Evolutionary conservation across 2,113 vertebrate species (phyloP), one percentile per base, ranked within the genome.

Genomic region (Anthoscopus minutus): DNA sequence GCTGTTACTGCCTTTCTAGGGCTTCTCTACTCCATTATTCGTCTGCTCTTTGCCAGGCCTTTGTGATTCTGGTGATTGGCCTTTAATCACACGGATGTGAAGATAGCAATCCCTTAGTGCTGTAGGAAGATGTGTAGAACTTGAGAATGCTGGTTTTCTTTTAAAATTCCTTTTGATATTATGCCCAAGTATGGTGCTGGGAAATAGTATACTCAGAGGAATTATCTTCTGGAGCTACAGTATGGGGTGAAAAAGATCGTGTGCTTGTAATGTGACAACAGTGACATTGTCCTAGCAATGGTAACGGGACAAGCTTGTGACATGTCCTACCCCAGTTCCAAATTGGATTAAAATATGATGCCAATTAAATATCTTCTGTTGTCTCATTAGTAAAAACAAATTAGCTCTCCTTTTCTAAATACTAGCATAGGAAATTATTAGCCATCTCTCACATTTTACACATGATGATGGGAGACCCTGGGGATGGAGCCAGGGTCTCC

Each of bases 1-100:
- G 0, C 11, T 0, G 0, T 72, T 69, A 18, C 4, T 73, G 24
- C 7, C 4, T 77, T 88, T 42, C 66, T 76, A 53, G 45, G 37
- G 45, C 44, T 86, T 61, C n/a, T 88, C 57, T 94, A 44, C 37
- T 71, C 40, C 1, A 0, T 33, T 47, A 20, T 56, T 71, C 42
- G 22, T 60, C 66, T 93, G 33, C 44, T 71, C 24, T 45, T 92
- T 6, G 2, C 42, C 53, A 77, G 45, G 15, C 13, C 50, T 78
- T 73, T 77, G 42, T 62, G n/a, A 44, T 73, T 65, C 73, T 74
- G 24, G 48, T 76, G 66, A 71, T 94, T 51, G 82, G 35, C 24
- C 70, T 76, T 89, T 88, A 85, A 76, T 65, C 45, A 64, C 15
- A 31, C 47, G 7, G 19, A 44, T 66, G 54, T 53, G 22, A 61